A percentile compares a stretch with the other conserved stretches of the same genome.
These are phyloP conservation scores for Agonopterix arenella DNA, from an alignment of 2,888 invertebrate species.

Conservation along the genomic window DNA sequence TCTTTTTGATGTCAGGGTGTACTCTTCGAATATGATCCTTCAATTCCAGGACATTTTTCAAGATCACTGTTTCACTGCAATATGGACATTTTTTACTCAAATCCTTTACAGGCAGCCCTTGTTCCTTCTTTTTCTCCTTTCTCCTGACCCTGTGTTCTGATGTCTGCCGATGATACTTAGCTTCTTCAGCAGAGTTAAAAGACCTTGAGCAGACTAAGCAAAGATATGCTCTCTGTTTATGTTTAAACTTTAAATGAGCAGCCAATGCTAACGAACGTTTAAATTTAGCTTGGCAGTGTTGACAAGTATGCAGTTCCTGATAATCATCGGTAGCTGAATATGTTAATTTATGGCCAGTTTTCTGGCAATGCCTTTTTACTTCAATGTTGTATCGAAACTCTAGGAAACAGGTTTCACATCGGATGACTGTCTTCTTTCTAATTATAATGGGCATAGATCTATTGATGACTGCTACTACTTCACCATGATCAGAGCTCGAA, in stretches of 20 bases:
- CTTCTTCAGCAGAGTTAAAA: conserved; percentile 78
- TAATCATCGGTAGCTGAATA: conserved; percentile 80
- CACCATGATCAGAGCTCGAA: conserved; percentile 80
- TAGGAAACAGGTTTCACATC: conserved; percentile 81
- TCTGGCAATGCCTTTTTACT: conserved; percentile 78
- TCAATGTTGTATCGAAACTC: conserved; percentile 87
- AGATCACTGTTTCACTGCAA: conserved; percentile 66
- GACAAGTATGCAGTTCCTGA: conserved; percentile 80
- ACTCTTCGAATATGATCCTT: conserved; percentile 78
- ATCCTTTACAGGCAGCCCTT: conserved; percentile 48
- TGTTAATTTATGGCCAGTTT: conserved; percentile 64
- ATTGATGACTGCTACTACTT: conserved; percentile 85
- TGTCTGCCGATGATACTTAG: conserved; percentile 81
- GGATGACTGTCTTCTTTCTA: conserved; percentile 78
- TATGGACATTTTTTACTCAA: conserved; percentile 76
- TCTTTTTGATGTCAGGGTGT: conserved; percentile 80
- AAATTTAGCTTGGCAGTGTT: conserved; percentile 76
- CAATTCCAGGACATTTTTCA: conserved; percentile 72
- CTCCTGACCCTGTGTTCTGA: conserved; percentile 79
- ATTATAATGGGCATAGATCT: conserved; percentile 88
- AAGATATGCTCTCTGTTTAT: conserved; percentile 77
- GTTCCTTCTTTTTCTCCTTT: conserved; percentile 52
- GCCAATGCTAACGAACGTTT: conserved; percentile 81
- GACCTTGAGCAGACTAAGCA: conserved; percentile 82
- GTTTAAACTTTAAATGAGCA: conserved; percentile 79